Conservation (phyloP, 2,113 vertebrate genomes). For the Prietella phreatophila region DNA sequence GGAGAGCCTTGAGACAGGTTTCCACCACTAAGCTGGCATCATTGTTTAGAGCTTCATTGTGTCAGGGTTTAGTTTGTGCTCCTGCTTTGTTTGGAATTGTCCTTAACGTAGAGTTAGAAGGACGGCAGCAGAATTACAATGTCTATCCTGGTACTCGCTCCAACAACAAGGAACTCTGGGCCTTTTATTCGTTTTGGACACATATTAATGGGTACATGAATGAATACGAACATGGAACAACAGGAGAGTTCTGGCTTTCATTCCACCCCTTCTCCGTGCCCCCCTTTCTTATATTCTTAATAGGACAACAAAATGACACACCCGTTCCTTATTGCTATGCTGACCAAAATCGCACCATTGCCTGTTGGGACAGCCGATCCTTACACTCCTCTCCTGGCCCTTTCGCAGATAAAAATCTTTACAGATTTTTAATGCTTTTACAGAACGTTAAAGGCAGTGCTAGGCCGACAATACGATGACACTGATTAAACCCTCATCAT, state of each 20-base stretch:
- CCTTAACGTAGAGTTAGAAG: slow-evolving; percentile 62
- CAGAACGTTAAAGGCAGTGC: slow-evolving; percentile 2
- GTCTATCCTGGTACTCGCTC: slow-evolving; percentile 61
- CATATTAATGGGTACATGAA: neutral
- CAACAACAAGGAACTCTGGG: neutral
- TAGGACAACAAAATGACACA: neutral
- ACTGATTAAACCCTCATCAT: slow-evolving; percentile 46
- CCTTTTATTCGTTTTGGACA: neutral
- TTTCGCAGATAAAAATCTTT: slow-evolving; percentile 43
- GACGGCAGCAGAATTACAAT: slow-evolving; percentile 65
- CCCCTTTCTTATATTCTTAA: neutral
- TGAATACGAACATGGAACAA: neutral
- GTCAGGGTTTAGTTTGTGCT: slow-evolving; percentile 51
- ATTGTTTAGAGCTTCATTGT: slow-evolving; percentile 59
- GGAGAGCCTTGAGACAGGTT: slow-evolving; percentile 43
- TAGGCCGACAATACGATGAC: slow-evolving; percentile 30
- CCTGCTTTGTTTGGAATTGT: slow-evolving; percentile 47
- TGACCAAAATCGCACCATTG: neutral
- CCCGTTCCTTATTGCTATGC: neutral
- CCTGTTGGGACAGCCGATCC: neutral
- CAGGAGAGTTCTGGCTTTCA: neutral
- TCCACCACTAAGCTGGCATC: slow-evolving; percentile 62
- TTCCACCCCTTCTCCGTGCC: no score
- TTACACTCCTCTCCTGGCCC: slow-evolving; percentile 1
- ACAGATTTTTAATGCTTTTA: no score